Evolutionary conservation across 2,888 invertebrate species (phyloP).

Genomic region (Carterocephalus palaemon): DNA sequence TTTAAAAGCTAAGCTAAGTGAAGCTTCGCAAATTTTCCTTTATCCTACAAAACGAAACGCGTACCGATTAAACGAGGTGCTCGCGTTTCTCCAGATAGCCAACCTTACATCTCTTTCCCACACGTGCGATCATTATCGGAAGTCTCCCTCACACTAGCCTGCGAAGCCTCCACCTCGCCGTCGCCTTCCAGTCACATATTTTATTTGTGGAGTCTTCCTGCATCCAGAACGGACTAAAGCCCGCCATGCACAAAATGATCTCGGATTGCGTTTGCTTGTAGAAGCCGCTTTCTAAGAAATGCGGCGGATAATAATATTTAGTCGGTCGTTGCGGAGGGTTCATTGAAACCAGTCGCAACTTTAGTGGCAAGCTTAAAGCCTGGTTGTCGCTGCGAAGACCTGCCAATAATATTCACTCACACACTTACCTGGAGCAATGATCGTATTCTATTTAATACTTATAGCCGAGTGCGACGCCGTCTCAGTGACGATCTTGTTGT

Average conservation of each 20-base stretch:
- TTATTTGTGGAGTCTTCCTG: constrained; percentile 77
- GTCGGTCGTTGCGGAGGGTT: constrained; percentile 21
- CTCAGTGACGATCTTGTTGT: constrained; percentile 47
- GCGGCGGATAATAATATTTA: constrained; percentile 23
- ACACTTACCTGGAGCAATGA: constrained; percentile 62
- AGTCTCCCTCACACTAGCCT: constrained; percentile 54
- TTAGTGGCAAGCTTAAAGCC: constrained; percentile 51
- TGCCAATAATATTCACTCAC: constrained; percentile 75
- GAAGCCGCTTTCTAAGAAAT: constrained; percentile 24
- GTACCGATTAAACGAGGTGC: constrained; percentile 79
- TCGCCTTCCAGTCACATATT: constrained; percentile 78
- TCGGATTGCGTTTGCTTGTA: constrained; percentile 31
- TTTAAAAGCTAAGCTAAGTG: constrained; percentile 25
- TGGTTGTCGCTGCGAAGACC: constrained; percentile 59
- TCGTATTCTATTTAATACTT: constrained; percentile 66
- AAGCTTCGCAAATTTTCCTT: constrained; percentile 67
- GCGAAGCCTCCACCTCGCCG: constrained; percentile 75
- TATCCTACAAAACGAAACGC: constrained; percentile 74
- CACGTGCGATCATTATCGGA: constrained; percentile 32
- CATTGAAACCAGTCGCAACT: constrained; percentile 37
- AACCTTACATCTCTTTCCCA: constrained; percentile 48
- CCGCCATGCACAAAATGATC: constrained; percentile 53
- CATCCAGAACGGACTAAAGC: constrained; percentile 70
- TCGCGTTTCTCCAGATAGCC: constrained; percentile 78
- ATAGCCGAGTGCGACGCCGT: constrained; percentile 43